A percentile compares a stretch with the other conserved stretches of the same genome.
phyloP scores from a whole-genome alignment of 2,113 vertebrate genomes.

The Etheostoma cragini region DNA sequence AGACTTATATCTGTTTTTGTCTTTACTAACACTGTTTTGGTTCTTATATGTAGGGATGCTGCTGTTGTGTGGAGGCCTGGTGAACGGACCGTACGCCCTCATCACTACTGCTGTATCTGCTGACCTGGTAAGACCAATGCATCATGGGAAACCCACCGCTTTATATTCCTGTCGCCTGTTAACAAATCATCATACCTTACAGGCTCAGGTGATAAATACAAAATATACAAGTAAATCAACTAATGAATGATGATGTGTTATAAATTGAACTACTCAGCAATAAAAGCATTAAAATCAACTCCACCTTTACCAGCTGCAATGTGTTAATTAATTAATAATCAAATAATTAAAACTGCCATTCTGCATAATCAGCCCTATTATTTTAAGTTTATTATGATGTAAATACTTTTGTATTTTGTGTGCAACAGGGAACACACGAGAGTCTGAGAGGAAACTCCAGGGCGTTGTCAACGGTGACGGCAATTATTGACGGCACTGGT shows the following conservation, averaged over 20 bases:
- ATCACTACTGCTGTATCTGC: constrained; percentile 97
- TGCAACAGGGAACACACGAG: constrained; percentile 92
- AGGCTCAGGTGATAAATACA: no score
- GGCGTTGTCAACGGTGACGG: constrained; percentile 94
- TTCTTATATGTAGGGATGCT: constrained; percentile 87
- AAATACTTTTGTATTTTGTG: not conserved
- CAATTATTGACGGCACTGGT: constrained; percentile 96
- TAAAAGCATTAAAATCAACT: no score
- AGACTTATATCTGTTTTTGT: no score
- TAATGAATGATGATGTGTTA: no score
- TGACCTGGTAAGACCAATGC: constrained; percentile 88
- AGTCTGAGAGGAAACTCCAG: constrained; percentile 93
- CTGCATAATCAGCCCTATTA: not conserved
- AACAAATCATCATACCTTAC: not conserved
- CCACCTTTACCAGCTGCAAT: no score
- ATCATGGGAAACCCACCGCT: not conserved
- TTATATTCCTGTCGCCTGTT: not conserved
- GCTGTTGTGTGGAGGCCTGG: constrained; percentile 91
- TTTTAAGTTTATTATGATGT: not conserved
- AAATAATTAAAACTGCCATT: not conserved
- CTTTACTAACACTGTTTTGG: not conserved
- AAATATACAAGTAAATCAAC: no score
- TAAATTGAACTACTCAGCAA: no score
- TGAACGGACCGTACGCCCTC: constrained; percentile 95
- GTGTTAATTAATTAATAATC: no score